Evolutionary conservation across 2,797 vertebrate genomes (phyloP), one percentile per base, ranked within the genome.

Genomic region (Arremon aurantiirostris): DNA sequence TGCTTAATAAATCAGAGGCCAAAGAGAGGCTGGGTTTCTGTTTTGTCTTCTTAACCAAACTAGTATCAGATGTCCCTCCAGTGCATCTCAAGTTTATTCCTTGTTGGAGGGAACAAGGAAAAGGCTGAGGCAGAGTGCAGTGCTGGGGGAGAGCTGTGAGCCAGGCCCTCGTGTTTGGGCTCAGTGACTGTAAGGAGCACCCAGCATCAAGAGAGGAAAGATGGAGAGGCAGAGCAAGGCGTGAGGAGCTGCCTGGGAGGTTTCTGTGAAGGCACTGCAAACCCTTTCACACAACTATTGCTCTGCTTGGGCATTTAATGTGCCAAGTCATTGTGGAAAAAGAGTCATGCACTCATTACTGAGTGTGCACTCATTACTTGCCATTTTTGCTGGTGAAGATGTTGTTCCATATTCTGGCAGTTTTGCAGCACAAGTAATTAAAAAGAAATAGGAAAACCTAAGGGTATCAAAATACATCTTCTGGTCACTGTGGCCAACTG

Each of bases 121-220:
- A 24, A 55, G 47, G 49, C 46, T 1, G 1, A 52, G 52, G 32
- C 35, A 22, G 75, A 72, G 47, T 20, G 9, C 18, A 14, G 34
- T 11, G 46, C n/a, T 4, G 37, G 39, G 35, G 55, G 18, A 16
- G 1, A 8, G 35, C 59, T 12, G 14, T 16, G 63, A 63, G 65
- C 72, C 4, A 8, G 60, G 49, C 27, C 12, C 23, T 44, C 0
- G 0, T 21, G 9, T 20, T 5, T 1, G 12, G 53, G 26, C 34
- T 60, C n/a, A n/a, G 60, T 1, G 0, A 16, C 56, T 39, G 23
- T 26, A 46, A 7, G 32, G 11, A 50, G 35, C 9, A 18, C 19
- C n/a, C 22, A n/a, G 39, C 4, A 4, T 3, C 16, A 9, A 28
- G 57, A 57, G 23, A 18, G 17, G 35, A 14, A 37, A 24, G 61